Evolutionary conservation across 2,888 invertebrate genomes (phyloP).

Genomic region (Drosophila suboccidentalis): DNA sequence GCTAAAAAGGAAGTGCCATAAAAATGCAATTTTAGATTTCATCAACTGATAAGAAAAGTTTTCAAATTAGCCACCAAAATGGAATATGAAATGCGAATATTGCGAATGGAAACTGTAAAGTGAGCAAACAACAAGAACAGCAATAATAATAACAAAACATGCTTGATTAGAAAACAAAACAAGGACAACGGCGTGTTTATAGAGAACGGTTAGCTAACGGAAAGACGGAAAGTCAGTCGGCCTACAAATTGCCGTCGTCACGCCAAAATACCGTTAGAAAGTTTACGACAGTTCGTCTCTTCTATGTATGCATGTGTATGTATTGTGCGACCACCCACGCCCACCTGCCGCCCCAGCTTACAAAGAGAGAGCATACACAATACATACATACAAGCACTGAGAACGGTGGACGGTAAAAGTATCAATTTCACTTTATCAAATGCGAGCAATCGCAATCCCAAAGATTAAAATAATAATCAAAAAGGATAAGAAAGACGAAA

Average conservation of each 20-base stretch:
- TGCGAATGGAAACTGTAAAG: slow-evolving; percentile 77
- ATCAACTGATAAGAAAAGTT: slow-evolving; percentile 82
- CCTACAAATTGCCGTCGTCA: slow-evolving; percentile 75
- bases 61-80: slow-evolving; percentile 79
- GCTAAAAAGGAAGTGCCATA: slow-evolving; percentile 78
- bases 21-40: slow-evolving; percentile 82
- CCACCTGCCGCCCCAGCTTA: slow-evolving; percentile 39
- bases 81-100: slow-evolving; percentile 68
- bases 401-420: slow-evolving; percentile 54
- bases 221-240: slow-evolving; percentile 49
- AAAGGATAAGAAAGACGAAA: slow-evolving; percentile 53
- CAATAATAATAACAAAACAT: slow-evolving; percentile 44
- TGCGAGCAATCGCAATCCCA: slow-evolving; percentile 58
- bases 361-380: slow-evolving; percentile 1
- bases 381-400: slow-evolving; percentile 12
- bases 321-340: slow-evolving; percentile 57
- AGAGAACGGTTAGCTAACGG: slow-evolving; percentile 35
- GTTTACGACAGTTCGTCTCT: slow-evolving; percentile 39
- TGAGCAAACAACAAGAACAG: slow-evolving; percentile 64
- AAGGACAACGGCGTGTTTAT: slow-evolving; percentile 46
- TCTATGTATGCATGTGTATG: slow-evolving; percentile 1
- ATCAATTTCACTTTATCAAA: slow-evolving; percentile 75
- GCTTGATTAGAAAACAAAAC: slow-evolving; percentile 76
- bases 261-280: slow-evolving; percentile 80
- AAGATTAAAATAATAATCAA: slow-evolving; percentile 70